phyloP scores from a whole-genome alignment of 1,140 invertebrate genomes.

The Drosophila ficusphila region DNA sequence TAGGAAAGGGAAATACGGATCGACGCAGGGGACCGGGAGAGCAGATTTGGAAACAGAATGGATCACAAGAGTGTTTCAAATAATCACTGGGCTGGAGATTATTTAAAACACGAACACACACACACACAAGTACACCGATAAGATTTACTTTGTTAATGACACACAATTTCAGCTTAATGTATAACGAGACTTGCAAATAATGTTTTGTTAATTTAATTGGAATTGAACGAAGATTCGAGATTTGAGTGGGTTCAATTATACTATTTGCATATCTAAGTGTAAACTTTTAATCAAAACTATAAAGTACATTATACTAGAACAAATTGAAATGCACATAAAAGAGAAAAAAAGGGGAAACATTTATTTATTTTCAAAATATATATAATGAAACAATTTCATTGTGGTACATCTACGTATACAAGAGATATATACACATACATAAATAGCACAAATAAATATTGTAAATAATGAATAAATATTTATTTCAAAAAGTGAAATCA shows the following conservation, averaged over 20 bases:
- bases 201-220: constrained; percentile 43
- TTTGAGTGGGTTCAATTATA: constrained; percentile 40
- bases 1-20: constrained; percentile 38
- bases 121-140: constrained; percentile 24
- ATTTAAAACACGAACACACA: constrained; percentile 57
- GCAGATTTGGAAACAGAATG: constrained; percentile 11
- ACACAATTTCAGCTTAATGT: constrained; percentile 42
- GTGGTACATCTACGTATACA: constrained; percentile 43
- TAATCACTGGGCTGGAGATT: constrained; percentile 79
- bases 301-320: constrained; percentile 22
- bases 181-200: constrained; percentile 37
- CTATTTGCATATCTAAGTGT: constrained; percentile 73
- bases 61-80: constrained; percentile 55
- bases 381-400: constrained; percentile 23
- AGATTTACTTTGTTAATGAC: constrained; percentile 28
- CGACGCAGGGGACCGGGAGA: neutral
- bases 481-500: constrained; percentile 39
- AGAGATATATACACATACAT: constrained; percentile 41
- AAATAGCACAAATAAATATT: constrained; percentile 66
- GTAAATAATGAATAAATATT: constrained; percentile 63
- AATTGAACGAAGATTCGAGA: constrained; percentile 28
- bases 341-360: constrained; percentile 11
- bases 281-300: constrained; percentile 68
- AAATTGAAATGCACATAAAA: constrained; percentile 12
- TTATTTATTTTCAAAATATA: constrained; percentile 60